Evolutionary conservation across 2,888 invertebrate species (phyloP).

Genomic region (Spilarctia lutea): DNA sequence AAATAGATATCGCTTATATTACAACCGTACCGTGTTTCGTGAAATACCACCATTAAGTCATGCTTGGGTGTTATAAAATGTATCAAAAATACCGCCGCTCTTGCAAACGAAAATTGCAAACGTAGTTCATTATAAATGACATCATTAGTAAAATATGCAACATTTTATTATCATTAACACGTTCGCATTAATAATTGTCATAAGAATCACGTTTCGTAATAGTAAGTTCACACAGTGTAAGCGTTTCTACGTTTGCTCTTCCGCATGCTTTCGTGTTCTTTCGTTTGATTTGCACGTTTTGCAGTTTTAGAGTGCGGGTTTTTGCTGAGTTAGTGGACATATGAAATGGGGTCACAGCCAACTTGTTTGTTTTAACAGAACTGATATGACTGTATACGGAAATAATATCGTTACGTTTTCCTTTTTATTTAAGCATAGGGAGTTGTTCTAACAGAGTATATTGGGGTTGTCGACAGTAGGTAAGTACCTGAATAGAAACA

Average conservation of each 20-base stretch:
- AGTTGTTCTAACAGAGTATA: not conserved
- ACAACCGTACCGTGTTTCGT: not conserved
- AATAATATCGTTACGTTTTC: not conserved
- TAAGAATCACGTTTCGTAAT: slow-evolving; percentile 66
- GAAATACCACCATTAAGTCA: not conserved
- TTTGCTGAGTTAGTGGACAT: slow-evolving; percentile 15
- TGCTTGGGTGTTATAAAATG: not conserved
- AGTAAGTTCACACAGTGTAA: slow-evolving; percentile 61
- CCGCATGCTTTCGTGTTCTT: slow-evolving; percentile 48
- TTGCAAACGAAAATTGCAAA: slow-evolving; percentile 47
- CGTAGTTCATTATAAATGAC: slow-evolving; percentile 56
- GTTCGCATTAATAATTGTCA: slow-evolving; percentile 57
- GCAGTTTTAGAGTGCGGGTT: slow-evolving; percentile 31
- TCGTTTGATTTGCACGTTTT: slow-evolving; percentile 39
- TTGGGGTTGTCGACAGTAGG: not conserved
- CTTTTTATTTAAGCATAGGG: not conserved
- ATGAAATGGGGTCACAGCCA: slow-evolving; percentile 44
- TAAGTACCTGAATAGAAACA: not conserved
- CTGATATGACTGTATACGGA: slow-evolving; percentile 34
- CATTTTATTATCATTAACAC: slow-evolving; percentile 61
- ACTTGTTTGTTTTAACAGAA: slow-evolving; percentile 38
- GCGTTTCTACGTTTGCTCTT: slow-evolving; percentile 50
- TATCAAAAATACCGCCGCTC: slow-evolving; percentile 35
- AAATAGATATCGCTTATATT: not conserved
- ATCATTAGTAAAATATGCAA: slow-evolving; percentile 67